Conservation (phyloP, 1,140 invertebrate species). For the Bombus superbus region DNA sequence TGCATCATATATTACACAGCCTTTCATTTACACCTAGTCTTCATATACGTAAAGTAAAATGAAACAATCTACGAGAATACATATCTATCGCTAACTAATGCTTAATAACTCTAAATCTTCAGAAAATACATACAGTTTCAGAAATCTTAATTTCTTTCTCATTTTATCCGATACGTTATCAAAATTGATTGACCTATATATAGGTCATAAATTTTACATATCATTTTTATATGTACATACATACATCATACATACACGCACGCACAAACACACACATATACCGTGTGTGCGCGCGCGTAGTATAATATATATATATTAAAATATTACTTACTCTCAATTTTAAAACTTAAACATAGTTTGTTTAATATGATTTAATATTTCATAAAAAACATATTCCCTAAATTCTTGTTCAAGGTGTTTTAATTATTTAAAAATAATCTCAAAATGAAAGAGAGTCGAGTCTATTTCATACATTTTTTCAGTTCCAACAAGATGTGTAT, state of each 20-base stretch:
- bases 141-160: slow-evolving; percentile 32
- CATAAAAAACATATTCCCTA: background rate
- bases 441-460: background rate
- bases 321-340: slow-evolving; percentile 6
- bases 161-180: slow-evolving; percentile 81
- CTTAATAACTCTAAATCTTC: slow-evolving; percentile 4
- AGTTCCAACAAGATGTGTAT: background rate
- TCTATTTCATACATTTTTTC: background rate
- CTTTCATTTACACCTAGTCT: slow-evolving; percentile 32
- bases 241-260: too few relatives aligned
- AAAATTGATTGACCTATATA: slow-evolving; percentile 68
- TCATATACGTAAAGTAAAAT: slow-evolving; percentile 4
- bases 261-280: too few relatives aligned
- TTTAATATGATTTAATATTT: background rate
- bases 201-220: too few relatives aligned
- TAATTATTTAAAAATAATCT: slow-evolving; percentile 3
- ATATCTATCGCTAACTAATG: background rate
- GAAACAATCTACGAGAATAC: slow-evolving; percentile 5
- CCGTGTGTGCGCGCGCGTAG: too few relatives aligned
- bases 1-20: slow-evolving; percentile 45
- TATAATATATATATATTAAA: background rate
- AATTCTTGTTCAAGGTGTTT: background rate
- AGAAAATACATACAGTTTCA: slow-evolving; percentile 6
- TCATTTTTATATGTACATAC: too few relatives aligned
- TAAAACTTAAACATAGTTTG: background rate